These are phyloP conservation scores for Vidua chalybeata DNA, from an alignment of 2,113 vertebrate species.

Conservation along the genomic window DNA sequence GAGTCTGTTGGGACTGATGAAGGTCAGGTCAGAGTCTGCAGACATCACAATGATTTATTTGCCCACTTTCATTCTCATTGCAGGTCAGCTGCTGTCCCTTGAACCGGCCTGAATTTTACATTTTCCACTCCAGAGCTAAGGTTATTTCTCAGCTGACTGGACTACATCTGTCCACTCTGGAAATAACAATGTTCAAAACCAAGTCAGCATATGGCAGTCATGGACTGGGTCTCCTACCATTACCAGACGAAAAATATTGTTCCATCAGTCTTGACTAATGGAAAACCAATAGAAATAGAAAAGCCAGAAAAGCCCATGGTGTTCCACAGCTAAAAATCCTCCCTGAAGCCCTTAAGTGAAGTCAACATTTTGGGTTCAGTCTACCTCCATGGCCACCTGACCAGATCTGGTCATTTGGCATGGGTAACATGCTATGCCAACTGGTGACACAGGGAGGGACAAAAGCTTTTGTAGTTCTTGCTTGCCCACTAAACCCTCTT, in stretches of 20 bases:
- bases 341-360: not conserved
- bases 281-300: not conserved
- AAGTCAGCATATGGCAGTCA: not conserved
- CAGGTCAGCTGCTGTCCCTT: not conserved
- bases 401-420: not conserved
- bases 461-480: not conserved
- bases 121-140: not conserved
- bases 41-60: not conserved
- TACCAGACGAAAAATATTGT: not conserved
- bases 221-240: not conserved
- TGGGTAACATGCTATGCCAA: fast-evolving
- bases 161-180: not conserved
- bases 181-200: not conserved
- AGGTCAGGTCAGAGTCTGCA: not conserved
- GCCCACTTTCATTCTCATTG: not conserved
- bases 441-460: not conserved
- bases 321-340: not conserved
- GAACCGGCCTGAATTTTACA: not conserved
- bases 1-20: not conserved
- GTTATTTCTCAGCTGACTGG: not conserved
- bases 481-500: not conserved
- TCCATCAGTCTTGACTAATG: not conserved
- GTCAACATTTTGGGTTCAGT: not conserved
- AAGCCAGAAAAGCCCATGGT: not conserved
- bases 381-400: not conserved